Evolutionary conservation across 2,113 vertebrate species (phyloP).

Genomic region (Cygnus atratus): DNA sequence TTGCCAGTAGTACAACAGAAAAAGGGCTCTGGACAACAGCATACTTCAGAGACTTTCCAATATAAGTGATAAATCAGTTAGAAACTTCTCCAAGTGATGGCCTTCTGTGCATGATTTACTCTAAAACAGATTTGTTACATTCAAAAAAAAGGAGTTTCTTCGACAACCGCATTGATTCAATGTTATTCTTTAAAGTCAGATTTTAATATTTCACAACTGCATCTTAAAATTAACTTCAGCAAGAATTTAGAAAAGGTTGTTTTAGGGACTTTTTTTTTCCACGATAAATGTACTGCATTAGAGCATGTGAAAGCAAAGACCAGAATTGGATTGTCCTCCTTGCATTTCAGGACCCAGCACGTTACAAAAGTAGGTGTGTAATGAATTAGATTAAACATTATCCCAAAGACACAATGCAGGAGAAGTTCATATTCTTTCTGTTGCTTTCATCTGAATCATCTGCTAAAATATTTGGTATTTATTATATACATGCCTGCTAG

Average conservation of each 20-base stretch:
- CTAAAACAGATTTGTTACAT: constrained; percentile 47
- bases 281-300: not conserved
- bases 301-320: not conserved
- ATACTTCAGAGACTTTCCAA: constrained; percentile 67
- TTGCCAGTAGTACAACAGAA: constrained; percentile 96
- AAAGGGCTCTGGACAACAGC: constrained; percentile 91
- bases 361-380: constrained; percentile 7
- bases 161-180: not conserved
- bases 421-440: not conserved
- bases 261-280: not conserved
- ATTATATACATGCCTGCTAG: not conserved
- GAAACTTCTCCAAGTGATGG: constrained; percentile 60
- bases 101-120: constrained; percentile 57
- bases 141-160: constrained; percentile 50
- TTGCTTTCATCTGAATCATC: not conserved
- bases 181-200: constrained; percentile 2
- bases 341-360: not conserved
- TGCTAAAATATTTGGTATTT: constrained; percentile 24
- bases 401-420: constrained; percentile 1
- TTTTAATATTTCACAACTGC: constrained; percentile 26
- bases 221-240: not conserved
- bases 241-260: constrained; percentile 29
- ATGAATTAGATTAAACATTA: not conserved
- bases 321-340: not conserved
- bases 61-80: constrained; percentile 57